These are phyloP conservation scores for Schlechtendalia chinensis DNA, from an alignment of 1,140 invertebrate species.

Conservation along the genomic window DNA sequence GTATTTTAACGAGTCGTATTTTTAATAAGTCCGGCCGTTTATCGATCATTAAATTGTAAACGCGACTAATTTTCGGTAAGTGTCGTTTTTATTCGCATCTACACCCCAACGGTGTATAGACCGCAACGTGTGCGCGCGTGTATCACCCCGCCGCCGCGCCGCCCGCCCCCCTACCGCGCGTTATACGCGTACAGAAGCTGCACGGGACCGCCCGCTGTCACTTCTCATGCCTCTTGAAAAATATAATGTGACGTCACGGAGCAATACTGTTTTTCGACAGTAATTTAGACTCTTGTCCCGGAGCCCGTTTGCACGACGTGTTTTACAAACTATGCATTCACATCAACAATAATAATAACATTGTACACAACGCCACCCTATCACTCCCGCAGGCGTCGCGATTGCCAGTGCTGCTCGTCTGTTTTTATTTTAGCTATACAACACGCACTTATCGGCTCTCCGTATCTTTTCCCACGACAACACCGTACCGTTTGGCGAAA, in stretches of 20 bases:
- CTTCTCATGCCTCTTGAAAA: constrained; percentile 47
- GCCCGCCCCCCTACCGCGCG: neutral
- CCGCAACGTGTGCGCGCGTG: neutral
- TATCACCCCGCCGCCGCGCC: neutral
- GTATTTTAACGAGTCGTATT: no score
- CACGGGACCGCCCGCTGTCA: constrained; percentile 28
- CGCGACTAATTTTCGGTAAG: constrained; percentile 29
- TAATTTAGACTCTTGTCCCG: constrained; percentile 42
- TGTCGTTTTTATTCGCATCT: constrained; percentile 27
- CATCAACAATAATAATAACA: constrained; percentile 42
- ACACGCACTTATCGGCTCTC: constrained; percentile 41
- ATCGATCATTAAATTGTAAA: neutral
- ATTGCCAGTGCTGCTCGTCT: constrained; percentile 16
- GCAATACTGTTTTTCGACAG: constrained; percentile 31
- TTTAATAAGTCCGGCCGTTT: no score
- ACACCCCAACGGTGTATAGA: neutral
- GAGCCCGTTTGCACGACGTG: constrained; percentile 31
- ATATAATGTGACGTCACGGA: constrained; percentile 33
- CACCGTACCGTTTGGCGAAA: neutral
- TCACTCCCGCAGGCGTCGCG: constrained; percentile 45
- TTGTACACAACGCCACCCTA: constrained; percentile 29
- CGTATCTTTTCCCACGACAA: constrained; percentile 48
- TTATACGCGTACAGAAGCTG: neutral
- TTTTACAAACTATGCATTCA: constrained; percentile 44
- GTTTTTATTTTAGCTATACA: constrained; percentile 17